Conservation (phyloP, 1,140 invertebrate species). For the Caenorhabditis brenneri region DNA sequence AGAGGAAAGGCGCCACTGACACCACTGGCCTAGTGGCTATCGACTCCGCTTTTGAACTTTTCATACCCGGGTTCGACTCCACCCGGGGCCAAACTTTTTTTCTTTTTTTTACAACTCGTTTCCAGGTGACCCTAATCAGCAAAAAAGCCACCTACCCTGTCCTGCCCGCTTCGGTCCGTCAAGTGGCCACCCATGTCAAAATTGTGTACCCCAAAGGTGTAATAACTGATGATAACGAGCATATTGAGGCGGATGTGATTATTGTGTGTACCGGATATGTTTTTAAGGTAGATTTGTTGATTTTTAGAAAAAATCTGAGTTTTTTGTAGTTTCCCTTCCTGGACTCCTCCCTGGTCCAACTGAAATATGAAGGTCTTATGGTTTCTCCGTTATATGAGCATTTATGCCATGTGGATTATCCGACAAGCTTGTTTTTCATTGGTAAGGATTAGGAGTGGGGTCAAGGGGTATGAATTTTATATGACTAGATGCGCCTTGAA, state of each 20-base stretch:
- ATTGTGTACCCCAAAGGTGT: neutral
- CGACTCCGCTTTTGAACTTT: too few species aligned
- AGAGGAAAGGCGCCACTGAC: too few species aligned
- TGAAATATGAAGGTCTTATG: slow-evolving; percentile 78
- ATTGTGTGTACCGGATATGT: slow-evolving; percentile 73
- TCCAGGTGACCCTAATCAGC: slow-evolving; percentile 26
- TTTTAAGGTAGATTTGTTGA: neutral
- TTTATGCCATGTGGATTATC: slow-evolving; percentile 80
- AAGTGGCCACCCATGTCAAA: neutral
- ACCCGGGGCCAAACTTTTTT: too few species aligned
- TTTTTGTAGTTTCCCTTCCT: slow-evolving; percentile 71
- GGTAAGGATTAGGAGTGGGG: too few species aligned
- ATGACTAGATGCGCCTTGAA: too few species aligned
- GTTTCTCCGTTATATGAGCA: slow-evolving; percentile 86
- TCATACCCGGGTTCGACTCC: too few species aligned
- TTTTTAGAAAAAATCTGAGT: neutral
- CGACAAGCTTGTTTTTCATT: slow-evolving; percentile 79
- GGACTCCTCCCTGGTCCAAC: slow-evolving; percentile 67
- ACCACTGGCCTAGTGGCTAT: too few species aligned
- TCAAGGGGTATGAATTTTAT: too few species aligned
- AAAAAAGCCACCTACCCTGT: neutral
- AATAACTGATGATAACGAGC: slow-evolving; percentile 2
- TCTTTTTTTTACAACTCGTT: neutral
- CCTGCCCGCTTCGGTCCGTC: neutral
- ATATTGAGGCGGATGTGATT: slow-evolving; percentile 69